phyloP scores from a whole-genome alignment of 2,113 vertebrate genomes.

The Melozone crissalis region DNA sequence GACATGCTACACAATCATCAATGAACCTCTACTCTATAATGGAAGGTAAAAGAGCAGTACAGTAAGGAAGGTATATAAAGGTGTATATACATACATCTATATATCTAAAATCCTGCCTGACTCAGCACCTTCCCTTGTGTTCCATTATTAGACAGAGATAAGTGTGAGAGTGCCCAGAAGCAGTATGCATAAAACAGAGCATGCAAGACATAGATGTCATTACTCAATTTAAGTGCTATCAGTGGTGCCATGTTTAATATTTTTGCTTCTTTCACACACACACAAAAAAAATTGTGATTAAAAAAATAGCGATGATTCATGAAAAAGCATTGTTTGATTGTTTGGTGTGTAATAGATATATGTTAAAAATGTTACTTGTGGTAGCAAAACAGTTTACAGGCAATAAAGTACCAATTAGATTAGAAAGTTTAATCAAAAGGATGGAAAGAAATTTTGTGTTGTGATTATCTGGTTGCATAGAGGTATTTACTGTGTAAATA shows the following conservation, averaged over 20 bases:
- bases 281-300: too few relatives aligned
- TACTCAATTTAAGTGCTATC: not conserved
- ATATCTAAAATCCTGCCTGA: not conserved
- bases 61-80: not conserved
- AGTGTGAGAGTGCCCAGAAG: not conserved
- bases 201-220: not conserved
- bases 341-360: not conserved
- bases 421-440: not conserved
- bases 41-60: not conserved
- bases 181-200: not conserved
- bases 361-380: not conserved
- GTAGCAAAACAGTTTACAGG: not conserved
- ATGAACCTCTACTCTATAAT: not conserved
- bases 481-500: not conserved
- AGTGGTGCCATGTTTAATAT: not conserved
- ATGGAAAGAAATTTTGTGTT: not conserved
- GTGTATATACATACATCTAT: not conserved
- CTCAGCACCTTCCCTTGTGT: not conserved
- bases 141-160: not conserved
- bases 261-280: not conserved
- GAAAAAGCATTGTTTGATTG: not conserved
- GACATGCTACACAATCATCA: not conserved
- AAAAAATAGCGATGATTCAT: not conserved
- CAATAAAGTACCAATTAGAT: not conserved
- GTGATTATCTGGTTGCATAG: not conserved